Evolutionary conservation across 2,888 invertebrate species (phyloP).

Genomic region (Siphlonurus alternatus): DNA sequence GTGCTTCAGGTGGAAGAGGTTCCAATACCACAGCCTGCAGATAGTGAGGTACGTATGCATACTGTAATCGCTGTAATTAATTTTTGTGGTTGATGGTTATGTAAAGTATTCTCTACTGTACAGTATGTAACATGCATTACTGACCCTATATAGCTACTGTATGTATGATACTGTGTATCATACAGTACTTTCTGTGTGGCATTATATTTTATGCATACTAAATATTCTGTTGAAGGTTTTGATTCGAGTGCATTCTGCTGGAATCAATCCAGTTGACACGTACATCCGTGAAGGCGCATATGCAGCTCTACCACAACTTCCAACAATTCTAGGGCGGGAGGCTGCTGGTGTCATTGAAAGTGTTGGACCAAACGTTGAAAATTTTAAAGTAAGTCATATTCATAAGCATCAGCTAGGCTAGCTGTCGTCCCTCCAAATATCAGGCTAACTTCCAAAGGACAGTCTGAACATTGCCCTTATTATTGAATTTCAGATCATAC

Average conservation of each 20-base stretch:
- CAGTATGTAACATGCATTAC: too few relatives aligned
- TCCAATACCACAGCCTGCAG: background rate
- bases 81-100: background rate
- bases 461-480: too few relatives aligned
- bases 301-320: slow-evolving; percentile 26
- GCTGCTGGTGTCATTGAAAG: slow-evolving; percentile 32
- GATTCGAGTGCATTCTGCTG: slow-evolving; percentile 29
- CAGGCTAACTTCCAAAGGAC: too few relatives aligned
- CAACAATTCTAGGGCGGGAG: slow-evolving; percentile 34
- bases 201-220: too few relatives aligned
- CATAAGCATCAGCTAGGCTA: background rate
- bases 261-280: slow-evolving; percentile 39
- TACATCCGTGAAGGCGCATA: slow-evolving; percentile 34
- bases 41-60: background rate
- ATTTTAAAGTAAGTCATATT: slow-evolving; percentile 24
- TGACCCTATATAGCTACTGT: too few relatives aligned
- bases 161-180: too few relatives aligned
- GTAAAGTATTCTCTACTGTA: too few relatives aligned
- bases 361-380: slow-evolving; percentile 25
- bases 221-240: slow-evolving; percentile 26
- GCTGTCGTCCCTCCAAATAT: too few relatives aligned
- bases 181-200: too few relatives aligned
- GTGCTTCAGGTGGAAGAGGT: background rate
- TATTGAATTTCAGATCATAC: too few relatives aligned
- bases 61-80: background rate